These are phyloP conservation scores for Gobio gobio DNA, from an alignment of 2,113 vertebrate species.

Conservation along the genomic window DNA sequence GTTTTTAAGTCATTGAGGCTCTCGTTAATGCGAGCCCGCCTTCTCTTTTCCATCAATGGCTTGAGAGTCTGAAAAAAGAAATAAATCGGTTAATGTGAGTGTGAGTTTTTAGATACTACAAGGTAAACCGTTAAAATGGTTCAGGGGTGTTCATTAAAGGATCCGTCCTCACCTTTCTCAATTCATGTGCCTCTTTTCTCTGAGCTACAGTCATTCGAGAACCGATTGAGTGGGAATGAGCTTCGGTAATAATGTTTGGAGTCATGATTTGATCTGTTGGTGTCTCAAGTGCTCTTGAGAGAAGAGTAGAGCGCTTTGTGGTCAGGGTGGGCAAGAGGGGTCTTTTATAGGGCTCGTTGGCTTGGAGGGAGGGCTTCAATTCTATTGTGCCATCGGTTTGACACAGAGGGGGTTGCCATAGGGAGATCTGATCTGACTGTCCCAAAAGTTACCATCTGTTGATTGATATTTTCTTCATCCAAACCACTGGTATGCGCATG, in stretches of 20 bases:
- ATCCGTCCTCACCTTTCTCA: slow-evolving; percentile 77
- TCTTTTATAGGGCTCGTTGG: slow-evolving; percentile 71
- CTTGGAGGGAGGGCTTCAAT: slow-evolving; percentile 61
- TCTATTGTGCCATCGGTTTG: slow-evolving; percentile 53
- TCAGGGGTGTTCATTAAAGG: neutral
- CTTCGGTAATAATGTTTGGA: slow-evolving; percentile 61
- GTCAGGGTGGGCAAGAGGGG: neutral
- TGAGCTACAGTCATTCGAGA: slow-evolving; percentile 76
- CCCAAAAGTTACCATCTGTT: slow-evolving; percentile 70
- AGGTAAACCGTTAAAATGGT: neutral
- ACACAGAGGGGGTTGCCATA: slow-evolving; percentile 54
- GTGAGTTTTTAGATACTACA: neutral
- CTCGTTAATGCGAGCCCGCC: slow-evolving; percentile 85
- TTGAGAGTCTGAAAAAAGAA: slow-evolving; percentile 81
- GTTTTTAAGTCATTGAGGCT: slow-evolving; percentile 83
- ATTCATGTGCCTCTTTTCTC: slow-evolving; percentile 76
- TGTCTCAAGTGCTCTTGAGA: slow-evolving; percentile 46
- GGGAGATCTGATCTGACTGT: slow-evolving; percentile 55
- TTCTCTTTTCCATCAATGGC: slow-evolving; percentile 83
- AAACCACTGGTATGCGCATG: slow-evolving; percentile 67
- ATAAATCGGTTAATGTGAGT: neutral
- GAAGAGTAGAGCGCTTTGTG: slow-evolving; percentile 60
- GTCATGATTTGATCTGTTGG: slow-evolving; percentile 64
- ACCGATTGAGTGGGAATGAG: slow-evolving; percentile 51
- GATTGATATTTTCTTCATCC: slow-evolving; percentile 30